Conservation (phyloP, 1,140 invertebrate species). For the Nautilus pompilius region DNA sequence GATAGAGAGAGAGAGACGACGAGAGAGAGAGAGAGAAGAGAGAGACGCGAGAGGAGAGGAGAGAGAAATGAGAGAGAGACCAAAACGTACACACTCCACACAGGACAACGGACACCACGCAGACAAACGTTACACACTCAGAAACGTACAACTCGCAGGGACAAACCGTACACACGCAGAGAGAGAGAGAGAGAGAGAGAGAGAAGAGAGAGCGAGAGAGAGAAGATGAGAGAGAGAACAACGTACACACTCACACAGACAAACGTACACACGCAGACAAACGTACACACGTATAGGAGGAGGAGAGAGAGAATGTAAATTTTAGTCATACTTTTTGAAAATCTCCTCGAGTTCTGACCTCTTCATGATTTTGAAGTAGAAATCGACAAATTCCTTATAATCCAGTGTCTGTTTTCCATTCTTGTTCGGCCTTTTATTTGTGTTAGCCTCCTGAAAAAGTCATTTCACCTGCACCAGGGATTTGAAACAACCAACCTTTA, state of each 20-base stretch:
- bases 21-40: neutral
- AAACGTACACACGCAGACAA: neutral
- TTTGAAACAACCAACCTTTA: neutral
- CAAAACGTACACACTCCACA: neutral
- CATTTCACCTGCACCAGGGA: neutral
- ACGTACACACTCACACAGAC: neutral
- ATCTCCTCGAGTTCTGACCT: constrained; percentile 60
- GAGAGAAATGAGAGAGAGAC: neutral
- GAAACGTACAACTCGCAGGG: too few relatives aligned
- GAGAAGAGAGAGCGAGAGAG: neutral
- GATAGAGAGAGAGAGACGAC: neutral
- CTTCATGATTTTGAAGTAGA: constrained; percentile 59
- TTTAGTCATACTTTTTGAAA: constrained; percentile 56
- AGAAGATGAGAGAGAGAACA: neutral
- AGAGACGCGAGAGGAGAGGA: neutral
- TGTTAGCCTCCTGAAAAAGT: constrained; percentile 57
- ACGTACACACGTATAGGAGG: neutral
- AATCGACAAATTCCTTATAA: constrained; percentile 61
- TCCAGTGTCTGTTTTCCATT: constrained; percentile 58
- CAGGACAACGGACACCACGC: neutral
- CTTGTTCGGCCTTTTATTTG: constrained; percentile 43
- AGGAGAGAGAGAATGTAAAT: neutral
- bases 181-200: neutral
- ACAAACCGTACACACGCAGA: neutral
- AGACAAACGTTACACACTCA: neutral